These are phyloP conservation scores for Poeciliopsis turneri DNA, from an alignment of 2,797 vertebrate genomes.

Conservation along the genomic window DNA sequence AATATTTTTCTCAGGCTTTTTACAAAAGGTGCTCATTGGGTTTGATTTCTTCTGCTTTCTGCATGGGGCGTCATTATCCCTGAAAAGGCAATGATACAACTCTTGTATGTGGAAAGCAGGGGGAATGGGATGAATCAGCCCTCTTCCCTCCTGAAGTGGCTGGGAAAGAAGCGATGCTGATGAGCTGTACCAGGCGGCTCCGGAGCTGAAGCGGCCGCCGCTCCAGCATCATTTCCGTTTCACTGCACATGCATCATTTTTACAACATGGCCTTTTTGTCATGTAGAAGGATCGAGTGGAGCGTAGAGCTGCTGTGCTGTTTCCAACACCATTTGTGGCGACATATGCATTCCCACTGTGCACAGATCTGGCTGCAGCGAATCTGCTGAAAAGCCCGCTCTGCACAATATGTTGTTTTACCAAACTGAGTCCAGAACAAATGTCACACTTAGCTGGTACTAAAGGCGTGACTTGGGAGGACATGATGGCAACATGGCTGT, in stretches of 20 bases:
- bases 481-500: conserved; percentile 19
- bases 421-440: conserved; percentile 24
- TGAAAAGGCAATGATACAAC: conserved; percentile 55
- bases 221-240: conserved; percentile 41
- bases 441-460: conserved; percentile 5
- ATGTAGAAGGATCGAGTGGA: conserved; percentile 5
- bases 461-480: conserved; percentile 15
- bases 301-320: conserved; percentile 13
- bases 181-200: conserved; percentile 55
- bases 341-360: conserved; percentile 50
- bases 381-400: conserved; percentile 40
- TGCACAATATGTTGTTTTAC: conserved; percentile 49
- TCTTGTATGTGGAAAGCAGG: conserved; percentile 28
- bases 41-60: conserved; percentile 41
- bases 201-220: conserved; percentile 21
- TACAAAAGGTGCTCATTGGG: conserved; percentile 42
- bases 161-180: conserved; percentile 66
- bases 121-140: conserved; percentile 42
- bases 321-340: conserved; percentile 42
- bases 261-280: conserved; percentile 21
- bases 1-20: conserved; percentile 23
- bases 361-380: conserved; percentile 33
- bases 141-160: conserved; percentile 42
- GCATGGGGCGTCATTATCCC: conserved; percentile 33
- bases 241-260: conserved; percentile 22